phyloP scores from a whole-genome alignment of 2,888 invertebrate species.

The Hipparchia semele region DNA sequence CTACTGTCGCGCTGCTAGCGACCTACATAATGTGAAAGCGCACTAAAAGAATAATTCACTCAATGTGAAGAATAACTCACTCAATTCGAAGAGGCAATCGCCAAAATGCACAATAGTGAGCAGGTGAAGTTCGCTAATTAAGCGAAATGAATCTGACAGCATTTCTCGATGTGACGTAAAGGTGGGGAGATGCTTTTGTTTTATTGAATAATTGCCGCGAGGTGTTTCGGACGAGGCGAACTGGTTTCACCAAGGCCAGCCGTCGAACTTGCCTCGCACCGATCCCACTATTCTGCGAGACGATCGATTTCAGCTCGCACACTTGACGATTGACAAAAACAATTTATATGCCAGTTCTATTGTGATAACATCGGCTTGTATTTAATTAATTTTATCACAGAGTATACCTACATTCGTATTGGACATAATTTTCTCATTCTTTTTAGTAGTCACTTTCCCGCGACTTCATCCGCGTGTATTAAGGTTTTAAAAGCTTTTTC shows the following conservation, averaged over 20 bases:
- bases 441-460: too few species aligned
- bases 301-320: constrained; percentile 54
- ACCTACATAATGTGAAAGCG: too few species aligned
- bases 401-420: too few species aligned
- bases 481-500: too few species aligned
- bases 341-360: background rate
- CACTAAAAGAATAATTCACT: too few species aligned
- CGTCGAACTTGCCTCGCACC: constrained; percentile 74
- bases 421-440: too few species aligned
- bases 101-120: constrained; percentile 6
- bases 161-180: constrained; percentile 73
- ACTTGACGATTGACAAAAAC: constrained; percentile 45
- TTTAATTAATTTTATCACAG: background rate
- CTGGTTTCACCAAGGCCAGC: constrained; percentile 81
- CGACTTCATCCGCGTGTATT: too few species aligned
- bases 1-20: too few species aligned
- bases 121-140: constrained; percentile 57
- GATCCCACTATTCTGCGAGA: constrained; percentile 60
- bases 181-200: constrained; percentile 75
- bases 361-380: constrained; percentile 2
- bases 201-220: constrained; percentile 82
- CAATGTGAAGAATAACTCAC: too few species aligned
- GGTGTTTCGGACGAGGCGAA: constrained; percentile 79
- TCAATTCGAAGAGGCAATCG: background rate
- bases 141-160: constrained; percentile 64